These are phyloP conservation scores for Rhynchomys soricoides DNA, from an alignment of 2,113 vertebrate genomes.

Conservation along the genomic window DNA sequence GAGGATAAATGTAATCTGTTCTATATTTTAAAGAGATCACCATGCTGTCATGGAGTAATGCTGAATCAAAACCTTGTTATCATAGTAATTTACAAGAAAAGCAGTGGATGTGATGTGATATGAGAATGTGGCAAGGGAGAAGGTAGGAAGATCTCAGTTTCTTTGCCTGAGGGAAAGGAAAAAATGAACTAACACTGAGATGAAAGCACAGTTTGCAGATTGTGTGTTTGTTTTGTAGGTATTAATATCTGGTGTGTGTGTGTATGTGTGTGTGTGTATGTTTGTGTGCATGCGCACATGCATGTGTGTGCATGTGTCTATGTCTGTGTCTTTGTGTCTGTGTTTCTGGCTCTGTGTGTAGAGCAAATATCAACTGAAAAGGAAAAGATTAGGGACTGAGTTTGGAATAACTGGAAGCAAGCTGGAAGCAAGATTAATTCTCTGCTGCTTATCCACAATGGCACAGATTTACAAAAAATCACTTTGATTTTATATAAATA, in stretches of 20 bases:
- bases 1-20: not conserved
- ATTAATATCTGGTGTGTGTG: not conserved
- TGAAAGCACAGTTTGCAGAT: not conserved
- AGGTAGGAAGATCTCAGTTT: not conserved
- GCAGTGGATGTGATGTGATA: not conserved
- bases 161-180: not conserved
- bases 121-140: not conserved
- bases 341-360: not conserved
- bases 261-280: not conserved
- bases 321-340: not conserved
- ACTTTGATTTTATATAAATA: not conserved
- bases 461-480: not conserved
- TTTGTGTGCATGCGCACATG: not conserved
- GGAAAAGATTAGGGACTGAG: not conserved
- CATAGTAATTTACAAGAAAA: not conserved
- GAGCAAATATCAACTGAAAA: not conserved
- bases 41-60: too few species aligned
- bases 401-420: not conserved
- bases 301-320: not conserved
- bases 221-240: not conserved
- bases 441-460: not conserved
- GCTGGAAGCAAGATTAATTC: not conserved
- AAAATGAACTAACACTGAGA: not conserved
- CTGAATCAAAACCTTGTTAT: not conserved
- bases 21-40: not conserved